These are phyloP conservation scores for Botia almorhae DNA, from an alignment of 2,797 vertebrate species.

Conservation along the genomic window DNA sequence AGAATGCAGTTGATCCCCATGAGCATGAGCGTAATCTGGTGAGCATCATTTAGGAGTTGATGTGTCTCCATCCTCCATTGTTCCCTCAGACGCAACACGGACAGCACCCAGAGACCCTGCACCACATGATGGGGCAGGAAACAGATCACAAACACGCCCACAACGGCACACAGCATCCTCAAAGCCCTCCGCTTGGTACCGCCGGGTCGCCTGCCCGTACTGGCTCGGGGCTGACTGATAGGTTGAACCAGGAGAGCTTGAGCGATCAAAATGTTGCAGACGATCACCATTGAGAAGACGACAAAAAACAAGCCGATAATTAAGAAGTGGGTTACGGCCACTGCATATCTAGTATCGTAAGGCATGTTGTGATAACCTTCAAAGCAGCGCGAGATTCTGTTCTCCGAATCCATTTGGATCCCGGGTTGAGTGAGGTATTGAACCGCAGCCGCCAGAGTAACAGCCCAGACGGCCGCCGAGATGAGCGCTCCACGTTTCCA, in stretches of 20 bases:
- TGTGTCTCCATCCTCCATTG: slow-evolving; percentile 65
- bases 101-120: slow-evolving; percentile 87
- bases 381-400: slow-evolving; percentile 80
- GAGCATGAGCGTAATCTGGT: slow-evolving; percentile 89
- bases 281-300: slow-evolving; percentile 83
- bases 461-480: slow-evolving; percentile 81
- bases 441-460: slow-evolving; percentile 69
- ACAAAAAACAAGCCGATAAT: slow-evolving; percentile 83
- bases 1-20: slow-evolving; percentile 90
- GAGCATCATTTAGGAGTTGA: slow-evolving; percentile 83
- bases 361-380: slow-evolving; percentile 76
- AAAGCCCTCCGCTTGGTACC: slow-evolving; percentile 84
- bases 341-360: not conserved
- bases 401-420: rapidly evolving
- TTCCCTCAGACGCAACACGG: slow-evolving; percentile 77
- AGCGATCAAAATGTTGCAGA: slow-evolving; percentile 88
- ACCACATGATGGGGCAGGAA: slow-evolving; percentile 93
- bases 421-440: slow-evolving; percentile 66
- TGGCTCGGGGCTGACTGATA: slow-evolving; percentile 50
- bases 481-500: slow-evolving; percentile 81
- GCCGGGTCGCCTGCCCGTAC: slow-evolving; percentile 58
- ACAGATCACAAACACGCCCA: slow-evolving; percentile 89
- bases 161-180: slow-evolving; percentile 87
- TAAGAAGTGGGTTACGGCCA: slow-evolving; percentile 77
- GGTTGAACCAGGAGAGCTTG: slow-evolving; percentile 75